These are phyloP conservation scores for Chionomys nivalis DNA, from an alignment of 2,113 vertebrate genomes.

Conservation along the genomic window DNA sequence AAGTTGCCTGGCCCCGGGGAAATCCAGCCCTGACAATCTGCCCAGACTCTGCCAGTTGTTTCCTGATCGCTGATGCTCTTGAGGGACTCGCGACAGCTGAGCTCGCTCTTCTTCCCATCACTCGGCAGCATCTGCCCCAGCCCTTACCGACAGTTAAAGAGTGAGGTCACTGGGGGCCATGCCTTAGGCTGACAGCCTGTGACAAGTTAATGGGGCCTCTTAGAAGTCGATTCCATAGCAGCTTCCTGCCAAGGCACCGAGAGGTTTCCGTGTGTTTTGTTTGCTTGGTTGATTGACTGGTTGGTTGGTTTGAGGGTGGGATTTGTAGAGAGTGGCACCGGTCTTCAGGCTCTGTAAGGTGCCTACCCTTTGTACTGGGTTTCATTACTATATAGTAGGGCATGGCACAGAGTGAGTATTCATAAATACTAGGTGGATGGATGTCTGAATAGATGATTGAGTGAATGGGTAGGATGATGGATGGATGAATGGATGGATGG, in stretches of 20 bases:
- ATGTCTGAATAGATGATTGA: background rate
- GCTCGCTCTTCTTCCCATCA: constrained; percentile 14
- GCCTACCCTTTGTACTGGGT: background rate
- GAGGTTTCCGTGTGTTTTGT: background rate
- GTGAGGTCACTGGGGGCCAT: background rate
- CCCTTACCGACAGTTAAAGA: background rate
- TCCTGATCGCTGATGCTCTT: background rate
- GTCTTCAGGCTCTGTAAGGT: background rate
- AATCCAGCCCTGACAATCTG: background rate
- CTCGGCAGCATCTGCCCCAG: background rate
- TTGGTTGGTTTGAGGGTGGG: background rate
- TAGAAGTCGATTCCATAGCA: constrained; percentile 29
- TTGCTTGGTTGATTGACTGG: background rate
- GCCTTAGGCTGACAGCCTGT: background rate
- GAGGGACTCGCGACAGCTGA: constrained; percentile 5
- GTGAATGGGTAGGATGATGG: background rate
- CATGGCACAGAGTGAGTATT: background rate
- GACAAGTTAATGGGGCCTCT: background rate
- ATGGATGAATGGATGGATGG: background rate
- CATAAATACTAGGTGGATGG: background rate
- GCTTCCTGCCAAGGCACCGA: background rate
- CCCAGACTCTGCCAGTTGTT: constrained; percentile 33
- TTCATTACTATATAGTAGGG: background rate
- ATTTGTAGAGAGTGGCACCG: background rate
- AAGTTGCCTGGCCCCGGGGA: background rate